Base-by-base conservation (phyloP, 2,113 vertebrate species). In the Oostethus manadensis region DNA sequence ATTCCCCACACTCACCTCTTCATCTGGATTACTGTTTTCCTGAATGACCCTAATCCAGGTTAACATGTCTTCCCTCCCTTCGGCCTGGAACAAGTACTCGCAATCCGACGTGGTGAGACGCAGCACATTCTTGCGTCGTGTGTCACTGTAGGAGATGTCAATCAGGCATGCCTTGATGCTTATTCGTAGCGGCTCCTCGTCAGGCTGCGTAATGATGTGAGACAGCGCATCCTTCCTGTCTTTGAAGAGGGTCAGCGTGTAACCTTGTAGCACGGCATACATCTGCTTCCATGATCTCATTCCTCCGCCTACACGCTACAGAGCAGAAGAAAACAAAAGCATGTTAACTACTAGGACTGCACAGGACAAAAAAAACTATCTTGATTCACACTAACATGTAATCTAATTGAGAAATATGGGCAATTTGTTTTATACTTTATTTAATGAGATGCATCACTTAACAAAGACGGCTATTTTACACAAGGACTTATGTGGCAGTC, bases 71-170 rank as follows among this genome's bases (percentile, higher is more conserved):
- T 98, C 95, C 66, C 95, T 85, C 80, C 96, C 93, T 79, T 98
- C 96, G 1, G 97, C 97, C 76, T 99, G 97, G 78, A 98, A 99
- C 53, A 99, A 88, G 85, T 94, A 99, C 71, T 97, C 93, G 61
- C 92, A 93, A 80, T 98, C 93, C 0, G 95, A 93, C 0, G 97
- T 99, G 65, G 94, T 98, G 6, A 99, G 91, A 13, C 97, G 91
- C 60, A 99, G 94, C 4, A 98, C 97, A 1, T 99, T 94, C 68
- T 98, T 99, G 83, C 95, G 92, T 78, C 97, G 95, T 33, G 97
- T 99, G 78, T 99, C 97, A n/a, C 95, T 95, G 63, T 99, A 99
- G 0, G 96, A 99, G 83, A 99, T 99, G 88, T 99, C 95, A 72
- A 98, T 94, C 73, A 99, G 86, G 80, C 97, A 98, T 56, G 94